Conservation (phyloP, 2,113 vertebrate genomes). For the Dicentrarchus labrax region DNA sequence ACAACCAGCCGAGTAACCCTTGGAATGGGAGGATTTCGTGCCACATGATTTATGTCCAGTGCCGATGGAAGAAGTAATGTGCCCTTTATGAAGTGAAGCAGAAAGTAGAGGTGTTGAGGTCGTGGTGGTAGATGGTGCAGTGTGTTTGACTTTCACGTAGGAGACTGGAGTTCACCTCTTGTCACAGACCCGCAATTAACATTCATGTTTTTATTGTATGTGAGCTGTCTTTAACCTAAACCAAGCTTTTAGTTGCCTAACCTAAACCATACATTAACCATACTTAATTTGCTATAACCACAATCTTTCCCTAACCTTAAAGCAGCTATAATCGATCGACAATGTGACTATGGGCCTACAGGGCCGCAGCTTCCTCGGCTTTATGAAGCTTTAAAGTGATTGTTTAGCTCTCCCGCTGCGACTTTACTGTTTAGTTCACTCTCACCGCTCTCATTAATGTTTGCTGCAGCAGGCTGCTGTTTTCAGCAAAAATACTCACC, state of each 20-base stretch:
- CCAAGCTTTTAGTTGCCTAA: too few relatives aligned
- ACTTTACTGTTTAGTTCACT: not conserved
- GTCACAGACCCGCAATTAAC: not conserved
- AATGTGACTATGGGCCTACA: too few relatives aligned
- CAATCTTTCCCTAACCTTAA: too few relatives aligned
- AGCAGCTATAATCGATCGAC: too few relatives aligned
- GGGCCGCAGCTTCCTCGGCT: too few relatives aligned
- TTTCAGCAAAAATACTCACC: not conserved
- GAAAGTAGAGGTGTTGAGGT: not conserved
- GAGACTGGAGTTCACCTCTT: not conserved
- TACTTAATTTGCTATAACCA: not conserved
- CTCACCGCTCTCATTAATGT: not conserved
- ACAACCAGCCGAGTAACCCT: not conserved
- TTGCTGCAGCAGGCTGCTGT: not conserved
- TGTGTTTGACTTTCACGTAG: not conserved
- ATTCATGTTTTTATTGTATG: not conserved
- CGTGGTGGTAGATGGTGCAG: not conserved
- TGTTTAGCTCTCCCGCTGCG: not conserved
- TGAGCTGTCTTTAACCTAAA: not conserved
- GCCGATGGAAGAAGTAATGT: not conserved
- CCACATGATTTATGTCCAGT: conserved; percentile 6
- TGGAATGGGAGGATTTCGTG: not conserved
- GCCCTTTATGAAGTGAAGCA: not conserved
- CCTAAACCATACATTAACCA: not conserved
- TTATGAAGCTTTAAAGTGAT: not conserved